A percentile compares a stretch with the other conserved stretches of the same genome.
Evolutionary conservation across 2,113 vertebrate species (phyloP).

Genomic region (Syrmaticus mikado): DNA sequence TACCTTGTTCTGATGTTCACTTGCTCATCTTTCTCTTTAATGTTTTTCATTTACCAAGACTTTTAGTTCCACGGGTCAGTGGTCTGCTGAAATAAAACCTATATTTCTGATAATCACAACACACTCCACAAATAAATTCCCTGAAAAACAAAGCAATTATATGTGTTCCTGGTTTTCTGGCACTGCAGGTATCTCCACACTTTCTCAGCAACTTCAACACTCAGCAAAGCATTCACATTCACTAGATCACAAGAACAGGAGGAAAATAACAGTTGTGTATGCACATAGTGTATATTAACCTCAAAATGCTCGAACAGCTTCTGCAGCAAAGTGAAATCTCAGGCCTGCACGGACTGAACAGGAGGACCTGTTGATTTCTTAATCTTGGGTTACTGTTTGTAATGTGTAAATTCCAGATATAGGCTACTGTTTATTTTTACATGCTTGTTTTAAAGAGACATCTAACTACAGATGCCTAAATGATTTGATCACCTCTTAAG

Average conservation of each 20-base stretch:
- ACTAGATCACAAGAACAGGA: not conserved
- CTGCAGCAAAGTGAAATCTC: not conserved
- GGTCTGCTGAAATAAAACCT: not conserved
- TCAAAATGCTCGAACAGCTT: not conserved
- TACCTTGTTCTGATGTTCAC: conserved; percentile 27
- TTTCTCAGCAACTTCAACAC: not conserved
- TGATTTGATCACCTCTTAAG: accelerated
- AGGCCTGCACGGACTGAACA: not conserved
- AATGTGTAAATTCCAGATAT: not conserved
- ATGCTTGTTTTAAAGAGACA: not conserved
- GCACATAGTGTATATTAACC: not conserved
- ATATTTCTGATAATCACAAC: not conserved
- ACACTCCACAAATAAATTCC: not conserved
- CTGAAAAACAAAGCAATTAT: not conserved
- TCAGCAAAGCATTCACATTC: not conserved
- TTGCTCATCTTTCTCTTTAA: not conserved
- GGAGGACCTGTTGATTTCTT: not conserved
- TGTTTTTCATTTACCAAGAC: conserved; percentile 27
- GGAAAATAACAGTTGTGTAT: not conserved
- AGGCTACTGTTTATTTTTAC: not conserved
- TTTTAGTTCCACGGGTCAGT: not conserved
- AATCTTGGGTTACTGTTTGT: not conserved
- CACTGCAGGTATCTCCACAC: not conserved
- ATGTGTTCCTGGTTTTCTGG: not conserved
- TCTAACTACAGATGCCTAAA: not conserved